A percentile compares a stretch with the other conserved stretches of the same genome.
These are phyloP conservation scores for Eurois occulta DNA, from an alignment of 2,888 invertebrate genomes.

Conservation along the genomic window DNA sequence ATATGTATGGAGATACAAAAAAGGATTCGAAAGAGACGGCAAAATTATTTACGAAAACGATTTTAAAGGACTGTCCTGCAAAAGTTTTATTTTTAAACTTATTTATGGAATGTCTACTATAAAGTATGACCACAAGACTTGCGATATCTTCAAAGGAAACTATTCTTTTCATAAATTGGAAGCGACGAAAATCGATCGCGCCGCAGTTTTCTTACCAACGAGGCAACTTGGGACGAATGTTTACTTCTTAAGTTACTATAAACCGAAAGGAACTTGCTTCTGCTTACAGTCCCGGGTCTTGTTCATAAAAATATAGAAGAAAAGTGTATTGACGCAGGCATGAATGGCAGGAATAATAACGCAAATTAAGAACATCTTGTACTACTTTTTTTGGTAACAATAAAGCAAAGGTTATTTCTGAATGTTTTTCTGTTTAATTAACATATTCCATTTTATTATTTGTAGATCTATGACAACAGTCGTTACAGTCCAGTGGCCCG, in stretches of 20 bases:
- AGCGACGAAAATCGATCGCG: constrained; percentile 20
- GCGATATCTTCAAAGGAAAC: constrained; percentile 37
- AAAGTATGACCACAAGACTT: constrained; percentile 33
- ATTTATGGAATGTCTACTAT: constrained; percentile 26
- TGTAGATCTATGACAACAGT: too few species aligned
- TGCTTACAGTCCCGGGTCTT: constrained; percentile 34
- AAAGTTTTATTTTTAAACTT: constrained; percentile 35
- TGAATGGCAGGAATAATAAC: not conserved
- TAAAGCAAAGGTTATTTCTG: not conserved
- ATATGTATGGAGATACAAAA: constrained; percentile 44
- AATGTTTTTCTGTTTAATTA: not conserved
- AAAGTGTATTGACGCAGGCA: not conserved
- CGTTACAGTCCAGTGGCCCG: too few species aligned
- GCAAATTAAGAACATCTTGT: not conserved
- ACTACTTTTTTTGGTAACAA: not conserved
- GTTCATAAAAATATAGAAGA: constrained; percentile 13
- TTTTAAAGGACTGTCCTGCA: constrained; percentile 32
- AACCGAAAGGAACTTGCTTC: constrained; percentile 33
- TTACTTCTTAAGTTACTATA: constrained; percentile 37
- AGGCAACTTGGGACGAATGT: constrained; percentile 34
- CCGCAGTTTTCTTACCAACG: constrained; percentile 33
- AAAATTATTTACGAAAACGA: constrained; percentile 32
- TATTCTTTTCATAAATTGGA: constrained; percentile 33
- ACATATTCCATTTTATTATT: not conserved
- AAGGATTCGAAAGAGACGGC: constrained; percentile 36